Base-by-base conservation (phyloP, 2,113 vertebrate genomes). In the Philantomba maxwellii region DNA sequence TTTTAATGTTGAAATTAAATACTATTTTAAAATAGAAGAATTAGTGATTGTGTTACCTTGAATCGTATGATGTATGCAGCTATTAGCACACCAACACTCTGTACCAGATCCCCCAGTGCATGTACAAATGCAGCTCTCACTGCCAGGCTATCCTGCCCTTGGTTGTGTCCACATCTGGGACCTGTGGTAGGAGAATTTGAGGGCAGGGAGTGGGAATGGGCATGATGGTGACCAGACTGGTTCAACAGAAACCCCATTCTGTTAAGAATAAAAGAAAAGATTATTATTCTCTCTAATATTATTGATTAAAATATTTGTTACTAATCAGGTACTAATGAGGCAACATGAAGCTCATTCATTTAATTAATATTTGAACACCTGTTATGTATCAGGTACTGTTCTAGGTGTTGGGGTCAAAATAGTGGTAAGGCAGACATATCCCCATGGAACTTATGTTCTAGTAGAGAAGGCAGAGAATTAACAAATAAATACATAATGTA, bases 201-300 rank as follows among this genome's bases (percentile, higher is more conserved):
- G 58, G 98, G 98, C 95, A 97, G 96, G 60, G 97, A 23, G 77
- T 98, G 99, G 33, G 99, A 98, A 87, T 99, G 99, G 53, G 99
- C 99, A 97, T 99, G 99, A 39, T 99, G 98, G 98, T 99, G 99
- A 80, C 99, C 99, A 0, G 99, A 99, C 2, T 99, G 99, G 97
- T 99, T 99, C 98, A 99, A 98, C 95, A 99, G 98, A 98, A 99
- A 99, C 25, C 99, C 99, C 99, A 99, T 99, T 99, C 99, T 99
- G 98, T 94, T 87, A 86, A 96, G 94, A 95, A 94, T 80, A 96
- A 96, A 97, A 90, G 49, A 89, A 97, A 96, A 89, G 12, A 92
- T 86, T 45, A 93, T 95, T 93, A 66, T 94, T 93, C 14, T 89
- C 84, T 53, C 87, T 88, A 90, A 84, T 57, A 19, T n/a, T 80